phyloP scores from a whole-genome alignment of 2,888 invertebrate genomes.

The Ypsolopha scabrella region DNA sequence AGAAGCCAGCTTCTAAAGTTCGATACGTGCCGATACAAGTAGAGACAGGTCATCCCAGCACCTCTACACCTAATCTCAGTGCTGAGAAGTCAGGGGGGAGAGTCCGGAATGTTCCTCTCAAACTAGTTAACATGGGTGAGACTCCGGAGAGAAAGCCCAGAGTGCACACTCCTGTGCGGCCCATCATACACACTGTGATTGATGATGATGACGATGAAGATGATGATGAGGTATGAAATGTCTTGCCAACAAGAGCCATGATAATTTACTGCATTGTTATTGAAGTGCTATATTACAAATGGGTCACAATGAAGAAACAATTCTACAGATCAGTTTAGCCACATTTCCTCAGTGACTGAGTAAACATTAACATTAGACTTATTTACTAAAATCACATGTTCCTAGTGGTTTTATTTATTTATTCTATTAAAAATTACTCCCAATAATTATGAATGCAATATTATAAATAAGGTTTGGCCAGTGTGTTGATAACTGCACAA shows the following conservation, averaged over 20 bases:
- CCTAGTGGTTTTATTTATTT: no score
- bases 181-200: slow-evolving; percentile 33
- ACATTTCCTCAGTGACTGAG: no score
- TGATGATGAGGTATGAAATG: slow-evolving; percentile 2
- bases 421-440: no score
- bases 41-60: slow-evolving; percentile 45
- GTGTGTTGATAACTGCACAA: no score
- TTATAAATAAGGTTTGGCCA: no score
- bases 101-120: slow-evolving; percentile 33
- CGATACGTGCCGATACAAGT: slow-evolving; percentile 54
- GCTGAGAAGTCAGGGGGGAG: slow-evolving; percentile 19
- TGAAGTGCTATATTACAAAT: no score
- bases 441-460: no score
- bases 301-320: no score
- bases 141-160: slow-evolving; percentile 37
- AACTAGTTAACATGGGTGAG: slow-evolving; percentile 29
- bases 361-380: no score
- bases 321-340: no score
- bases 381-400: no score
- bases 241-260: not conserved
- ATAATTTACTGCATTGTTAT: no score
- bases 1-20: slow-evolving; percentile 32
- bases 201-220: slow-evolving; percentile 37
- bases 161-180: slow-evolving; percentile 37
- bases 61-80: slow-evolving; percentile 50